Evolutionary conservation across 2,113 vertebrate species (phyloP), one percentile per base, ranked within the genome.

Genomic region (Cairina moschata): DNA sequence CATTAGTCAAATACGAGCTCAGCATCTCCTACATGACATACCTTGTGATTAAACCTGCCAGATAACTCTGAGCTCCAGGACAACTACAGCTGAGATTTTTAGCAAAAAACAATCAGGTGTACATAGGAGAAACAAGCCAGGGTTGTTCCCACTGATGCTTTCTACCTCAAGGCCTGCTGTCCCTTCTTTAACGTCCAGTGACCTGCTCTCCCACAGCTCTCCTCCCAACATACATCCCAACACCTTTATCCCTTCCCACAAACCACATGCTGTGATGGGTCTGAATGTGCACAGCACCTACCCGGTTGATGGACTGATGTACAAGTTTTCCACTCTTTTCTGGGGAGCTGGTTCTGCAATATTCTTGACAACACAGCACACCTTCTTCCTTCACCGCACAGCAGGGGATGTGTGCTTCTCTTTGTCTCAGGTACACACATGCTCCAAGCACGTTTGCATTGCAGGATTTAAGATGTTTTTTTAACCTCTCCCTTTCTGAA

Each of bases 241-340:
- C n/a, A 18, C 6, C 48, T 36, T 34, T 72, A 13, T 50, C 60
- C 71, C 6, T 2, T 25, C 22, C 50, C 55, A 38, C 1, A 2
- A 72, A 40, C 25, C 42, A 50, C 0, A 0, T 18, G 22, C 28
- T 44, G 26, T 14, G 25, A 18, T 34, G 13, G 14, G 10, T 55
- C 36, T 48, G 13, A 20, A 44, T 6, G 2, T 2, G 15, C 38
- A 84, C 31, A n/a, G 20, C 13, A 3, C 22, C 7, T 4, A 18
- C 8, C 55, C 44, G 5, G 21, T 54, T 94, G 69, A 81, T 91
- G 73, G 63, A 88, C 40, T 58, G 76, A 77, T 8, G 2, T 23
- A 22, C 71, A 68, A 54, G 58, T 36, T 77, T 52, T 56, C 74
- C 26, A 2, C 0, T 82, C 46, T 60, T 65, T 66, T n/a, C 68